Percentiles rank a stretch among this genome's conserved stretches.
Conservation (phyloP, 1,140 invertebrate species). For the Nephila pilipes region DNA sequence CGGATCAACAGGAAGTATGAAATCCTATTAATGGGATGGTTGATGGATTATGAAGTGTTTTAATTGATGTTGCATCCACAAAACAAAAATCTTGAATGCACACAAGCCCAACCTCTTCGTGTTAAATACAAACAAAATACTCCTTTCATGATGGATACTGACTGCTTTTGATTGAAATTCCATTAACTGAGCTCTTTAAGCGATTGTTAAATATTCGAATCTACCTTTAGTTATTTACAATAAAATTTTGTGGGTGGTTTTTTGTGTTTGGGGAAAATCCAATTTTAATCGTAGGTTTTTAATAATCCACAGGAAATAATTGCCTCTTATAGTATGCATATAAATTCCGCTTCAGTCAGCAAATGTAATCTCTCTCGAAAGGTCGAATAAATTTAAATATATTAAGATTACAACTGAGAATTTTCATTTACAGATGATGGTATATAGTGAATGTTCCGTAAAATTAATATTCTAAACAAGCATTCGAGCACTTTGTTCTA, state of each 20-base stretch:
- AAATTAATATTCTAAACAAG: too few species aligned
- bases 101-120: neutral
- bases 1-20: neutral
- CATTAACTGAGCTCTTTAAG: neutral
- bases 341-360: too few species aligned
- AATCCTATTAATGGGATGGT: neutral
- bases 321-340: too few species aligned
- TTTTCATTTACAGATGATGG: too few species aligned
- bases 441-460: too few species aligned
- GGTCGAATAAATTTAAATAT: too few species aligned
- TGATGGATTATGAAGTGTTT: neutral
- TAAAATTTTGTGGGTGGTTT: neutral
- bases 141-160: neutral
- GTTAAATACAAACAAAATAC: neutral
- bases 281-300: neutral
- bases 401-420: too few species aligned
- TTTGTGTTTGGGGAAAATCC: neutral
- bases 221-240: neutral
- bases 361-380: too few species aligned
- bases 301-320: too few species aligned
- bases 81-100: neutral
- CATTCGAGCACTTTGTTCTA: too few species aligned
- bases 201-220: neutral
- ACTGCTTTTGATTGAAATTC: slow-evolving; percentile 7
- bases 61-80: neutral